phyloP scores from a whole-genome alignment of 2,888 invertebrate genomes.

The Chloromyia formosa region DNA sequence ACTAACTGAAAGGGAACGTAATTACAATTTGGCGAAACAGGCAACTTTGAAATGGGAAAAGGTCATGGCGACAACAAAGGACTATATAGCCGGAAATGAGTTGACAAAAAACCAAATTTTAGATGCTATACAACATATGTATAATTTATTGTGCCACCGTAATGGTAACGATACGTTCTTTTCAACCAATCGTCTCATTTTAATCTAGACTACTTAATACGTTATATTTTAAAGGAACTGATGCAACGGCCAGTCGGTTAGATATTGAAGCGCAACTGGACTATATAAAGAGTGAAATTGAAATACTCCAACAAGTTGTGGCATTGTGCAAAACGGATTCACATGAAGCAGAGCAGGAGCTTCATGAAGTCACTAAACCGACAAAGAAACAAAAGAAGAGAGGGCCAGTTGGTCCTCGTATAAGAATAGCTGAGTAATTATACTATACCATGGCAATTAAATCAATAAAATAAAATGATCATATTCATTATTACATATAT shows the following conservation, averaged over 20 bases:
- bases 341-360: not conserved
- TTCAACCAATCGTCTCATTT: not conserved
- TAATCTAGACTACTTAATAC: not conserved
- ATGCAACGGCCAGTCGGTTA: slow-evolving; percentile 47
- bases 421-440: slow-evolving; percentile 7
- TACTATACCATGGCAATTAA: too few species aligned
- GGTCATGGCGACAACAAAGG: slow-evolving; percentile 57
- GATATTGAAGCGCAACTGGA: slow-evolving; percentile 56
- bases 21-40: slow-evolving; percentile 56
- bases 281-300: slow-evolving; percentile 59
- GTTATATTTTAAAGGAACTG: slow-evolving; percentile 31
- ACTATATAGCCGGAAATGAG: slow-evolving; percentile 55
- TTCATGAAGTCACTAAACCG: not conserved
- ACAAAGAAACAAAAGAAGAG: not conserved
- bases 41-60: slow-evolving; percentile 61
- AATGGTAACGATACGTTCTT: slow-evolving; percentile 51
- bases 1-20: slow-evolving; percentile 59
- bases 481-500: too few species aligned
- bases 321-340: slow-evolving; percentile 51
- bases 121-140: slow-evolving; percentile 59
- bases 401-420: not conserved
- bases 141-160: slow-evolving; percentile 57
- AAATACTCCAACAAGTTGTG: slow-evolving; percentile 56
- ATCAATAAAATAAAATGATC: too few species aligned
- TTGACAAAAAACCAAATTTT: slow-evolving; percentile 57